Percentiles rank a stretch among this genome's conserved stretches.
These are phyloP conservation scores for Isichthys henryi DNA, from an alignment of 2,113 vertebrate species.

Conservation along the genomic window DNA sequence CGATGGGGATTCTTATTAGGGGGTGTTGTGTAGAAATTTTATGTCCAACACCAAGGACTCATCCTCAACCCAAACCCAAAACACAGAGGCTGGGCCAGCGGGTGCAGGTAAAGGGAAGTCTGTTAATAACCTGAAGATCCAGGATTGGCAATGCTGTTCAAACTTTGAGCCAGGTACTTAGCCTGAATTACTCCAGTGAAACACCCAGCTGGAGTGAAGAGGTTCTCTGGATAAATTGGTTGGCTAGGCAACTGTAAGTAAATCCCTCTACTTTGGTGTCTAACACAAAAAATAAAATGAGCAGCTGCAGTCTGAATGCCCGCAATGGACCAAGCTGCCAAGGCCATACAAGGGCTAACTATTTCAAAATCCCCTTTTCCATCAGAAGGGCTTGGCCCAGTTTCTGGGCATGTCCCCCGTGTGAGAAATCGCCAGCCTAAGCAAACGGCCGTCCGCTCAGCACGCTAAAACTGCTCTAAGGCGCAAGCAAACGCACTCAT, in stretches of 20 bases:
- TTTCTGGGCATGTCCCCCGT: background rate
- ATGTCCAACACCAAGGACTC: background rate
- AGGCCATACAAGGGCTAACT: background rate
- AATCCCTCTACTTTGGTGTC: constrained; percentile 3
- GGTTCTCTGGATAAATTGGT: background rate
- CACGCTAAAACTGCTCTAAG: background rate
- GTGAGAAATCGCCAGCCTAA: background rate
- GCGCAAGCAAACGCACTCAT: background rate
- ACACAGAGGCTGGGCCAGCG: background rate
- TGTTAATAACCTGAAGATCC: background rate
- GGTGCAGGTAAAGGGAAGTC: background rate
- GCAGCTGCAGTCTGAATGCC: background rate
- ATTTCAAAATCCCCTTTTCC: constrained; percentile 5
- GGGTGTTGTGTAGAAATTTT: constrained; percentile 14
- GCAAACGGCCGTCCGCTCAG: background rate
- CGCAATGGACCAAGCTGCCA: background rate
- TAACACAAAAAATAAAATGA: constrained; percentile 26
- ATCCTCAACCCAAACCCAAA: background rate
- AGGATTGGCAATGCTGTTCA: background rate
- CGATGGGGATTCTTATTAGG: constrained; percentile 18
- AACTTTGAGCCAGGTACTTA: constrained; percentile 4
- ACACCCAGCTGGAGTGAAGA: background rate
- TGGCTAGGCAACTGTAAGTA: background rate
- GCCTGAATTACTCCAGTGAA: background rate
- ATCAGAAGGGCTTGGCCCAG: background rate